Evolutionary conservation across 2,888 invertebrate species (phyloP).

Genomic region (Invenusta paracnida): DNA sequence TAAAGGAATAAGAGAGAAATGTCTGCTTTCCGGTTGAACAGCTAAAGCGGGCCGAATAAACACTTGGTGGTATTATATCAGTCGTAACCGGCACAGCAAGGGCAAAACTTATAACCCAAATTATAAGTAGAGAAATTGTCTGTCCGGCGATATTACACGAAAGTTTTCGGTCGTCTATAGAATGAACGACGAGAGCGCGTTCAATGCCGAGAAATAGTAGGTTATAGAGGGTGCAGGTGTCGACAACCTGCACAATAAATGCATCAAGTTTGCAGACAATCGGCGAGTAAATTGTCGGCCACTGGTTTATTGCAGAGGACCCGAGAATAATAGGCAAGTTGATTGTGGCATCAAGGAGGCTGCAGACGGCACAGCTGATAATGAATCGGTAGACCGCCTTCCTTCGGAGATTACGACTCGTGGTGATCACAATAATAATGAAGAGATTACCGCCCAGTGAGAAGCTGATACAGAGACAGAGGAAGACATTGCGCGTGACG

Average conservation of each 20-base stretch:
- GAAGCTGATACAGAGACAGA: background rate
- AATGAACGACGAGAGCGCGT: background rate
- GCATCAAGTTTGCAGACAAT: background rate
- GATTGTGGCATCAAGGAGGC: background rate
- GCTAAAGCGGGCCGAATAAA: background rate
- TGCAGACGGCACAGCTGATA: background rate
- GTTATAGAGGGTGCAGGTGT: background rate
- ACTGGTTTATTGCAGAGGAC: background rate
- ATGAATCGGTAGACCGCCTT: background rate
- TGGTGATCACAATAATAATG: background rate
- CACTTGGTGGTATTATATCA: background rate
- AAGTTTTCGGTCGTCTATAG: background rate
- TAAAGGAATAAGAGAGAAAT: background rate
- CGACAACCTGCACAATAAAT: background rate
- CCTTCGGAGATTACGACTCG: background rate
- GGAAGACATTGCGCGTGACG: conserved; percentile 48
- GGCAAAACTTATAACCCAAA: background rate
- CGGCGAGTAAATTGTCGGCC: background rate
- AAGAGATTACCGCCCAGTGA: background rate
- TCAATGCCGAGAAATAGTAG: background rate
- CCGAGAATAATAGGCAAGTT: background rate
- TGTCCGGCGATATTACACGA: background rate
- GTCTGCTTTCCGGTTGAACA: background rate
- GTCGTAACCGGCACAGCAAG: background rate
- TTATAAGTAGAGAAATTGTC: background rate